phyloP scores from a whole-genome alignment of 2,797 vertebrate species.

The Crocidura indochinensis region DNA sequence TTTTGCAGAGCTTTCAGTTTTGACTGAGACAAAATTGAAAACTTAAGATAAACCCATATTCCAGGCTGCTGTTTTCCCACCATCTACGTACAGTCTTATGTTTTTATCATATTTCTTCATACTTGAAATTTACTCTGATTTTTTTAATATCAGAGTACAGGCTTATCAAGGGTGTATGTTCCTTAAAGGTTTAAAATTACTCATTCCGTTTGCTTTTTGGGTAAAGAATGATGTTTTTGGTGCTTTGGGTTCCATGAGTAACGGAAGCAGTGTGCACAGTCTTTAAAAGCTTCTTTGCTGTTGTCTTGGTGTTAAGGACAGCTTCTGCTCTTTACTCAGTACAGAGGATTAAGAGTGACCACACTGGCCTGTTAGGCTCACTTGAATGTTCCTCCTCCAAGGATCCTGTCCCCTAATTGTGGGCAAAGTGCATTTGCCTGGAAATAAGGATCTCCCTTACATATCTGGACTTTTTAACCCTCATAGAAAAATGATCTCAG shows the following conservation, averaged over 20 bases:
- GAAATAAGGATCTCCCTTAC: slow-evolving; percentile 30
- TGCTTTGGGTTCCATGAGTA: slow-evolving; percentile 83
- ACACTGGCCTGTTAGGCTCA: slow-evolving; percentile 23
- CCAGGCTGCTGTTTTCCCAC: slow-evolving; percentile 81
- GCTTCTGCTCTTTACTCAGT: slow-evolving; percentile 60
- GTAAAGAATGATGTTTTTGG: slow-evolving; percentile 84
- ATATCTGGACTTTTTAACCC: background rate
- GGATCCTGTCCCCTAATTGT: background rate
- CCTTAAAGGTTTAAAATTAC: slow-evolving; percentile 88
- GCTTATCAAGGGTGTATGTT: slow-evolving; percentile 87
- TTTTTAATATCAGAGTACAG: slow-evolving; percentile 89
- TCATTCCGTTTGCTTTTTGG: slow-evolving; percentile 86
- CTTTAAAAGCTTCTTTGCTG: slow-evolving; percentile 46
- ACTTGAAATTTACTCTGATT: slow-evolving; percentile 89
- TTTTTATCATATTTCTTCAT: slow-evolving; percentile 88
- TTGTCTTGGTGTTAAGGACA: slow-evolving; percentile 52
- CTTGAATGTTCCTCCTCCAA: background rate
- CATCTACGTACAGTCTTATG: slow-evolving; percentile 77
- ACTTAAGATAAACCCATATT: slow-evolving; percentile 84
- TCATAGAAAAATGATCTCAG: slow-evolving; percentile 25
- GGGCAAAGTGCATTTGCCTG: background rate
- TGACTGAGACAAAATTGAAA: slow-evolving; percentile 81
- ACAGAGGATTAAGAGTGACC: slow-evolving; percentile 39
- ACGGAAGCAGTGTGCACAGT: slow-evolving; percentile 67
- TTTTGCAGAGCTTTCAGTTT: slow-evolving; percentile 82